Percentiles rank a stretch among this genome's conserved stretches.
Conservation (phyloP, 2,797 vertebrate genomes). For the Benthosema pterotum region DNA sequence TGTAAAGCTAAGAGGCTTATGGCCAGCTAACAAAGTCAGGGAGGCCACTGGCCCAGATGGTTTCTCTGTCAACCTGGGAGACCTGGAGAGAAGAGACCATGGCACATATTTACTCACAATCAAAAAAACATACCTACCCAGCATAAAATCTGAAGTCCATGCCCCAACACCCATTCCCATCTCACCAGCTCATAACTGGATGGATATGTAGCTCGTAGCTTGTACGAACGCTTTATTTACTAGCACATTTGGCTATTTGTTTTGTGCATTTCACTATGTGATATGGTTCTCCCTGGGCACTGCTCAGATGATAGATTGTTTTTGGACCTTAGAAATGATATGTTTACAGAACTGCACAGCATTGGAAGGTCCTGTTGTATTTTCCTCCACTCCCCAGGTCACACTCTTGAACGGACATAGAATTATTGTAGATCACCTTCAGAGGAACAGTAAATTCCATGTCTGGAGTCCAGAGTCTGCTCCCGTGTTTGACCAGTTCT, state of each 20-base stretch:
- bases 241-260: conserved; percentile 7
- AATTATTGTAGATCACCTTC: conserved; percentile 65
- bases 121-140: not conserved
- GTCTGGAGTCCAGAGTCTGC: conserved; percentile 50
- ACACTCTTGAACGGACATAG: conserved; percentile 52
- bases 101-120: conserved; percentile 50
- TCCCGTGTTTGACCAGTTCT: conserved; percentile 29
- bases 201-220: conserved; percentile 18
- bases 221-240: not conserved
- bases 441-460: conserved; percentile 44
- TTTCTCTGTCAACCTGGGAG: conserved; percentile 62
- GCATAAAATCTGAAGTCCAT: conserved; percentile 21
- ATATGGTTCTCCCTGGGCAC: conserved; percentile 3
- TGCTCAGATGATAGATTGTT: conserved; percentile 23
- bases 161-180: no score
- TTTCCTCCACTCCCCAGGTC: conserved; percentile 43
- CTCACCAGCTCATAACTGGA: conserved; percentile 17
- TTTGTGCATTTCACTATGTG: conserved; percentile 20
- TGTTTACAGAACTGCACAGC: conserved; percentile 66
- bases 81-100: conserved; percentile 54
- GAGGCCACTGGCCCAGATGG: conserved; percentile 68
- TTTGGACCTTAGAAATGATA: conserved; percentile 43
- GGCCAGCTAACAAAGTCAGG: conserved; percentile 59
- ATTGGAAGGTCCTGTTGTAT: conserved; percentile 12
- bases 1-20: conserved; percentile 68